Evolutionary conservation across 2,797 vertebrate species (phyloP).

Genomic region (Oceanodroma leucorhoa): DNA sequence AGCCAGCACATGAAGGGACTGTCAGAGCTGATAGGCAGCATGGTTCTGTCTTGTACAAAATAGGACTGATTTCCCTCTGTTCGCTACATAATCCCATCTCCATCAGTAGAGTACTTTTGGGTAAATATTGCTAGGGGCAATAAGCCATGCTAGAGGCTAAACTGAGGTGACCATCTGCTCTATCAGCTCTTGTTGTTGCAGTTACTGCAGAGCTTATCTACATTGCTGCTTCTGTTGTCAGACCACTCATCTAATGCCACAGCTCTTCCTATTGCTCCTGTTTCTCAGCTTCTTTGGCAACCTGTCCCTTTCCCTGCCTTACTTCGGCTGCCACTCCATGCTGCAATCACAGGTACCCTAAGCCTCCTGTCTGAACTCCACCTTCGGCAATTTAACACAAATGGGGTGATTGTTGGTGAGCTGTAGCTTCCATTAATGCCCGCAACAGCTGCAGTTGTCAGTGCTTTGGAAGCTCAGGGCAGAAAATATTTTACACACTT

Average conservation of each 20-base stretch:
- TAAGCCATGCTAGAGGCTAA: conserved; percentile 38
- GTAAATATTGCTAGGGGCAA: conserved; percentile 46
- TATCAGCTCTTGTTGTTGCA: not conserved
- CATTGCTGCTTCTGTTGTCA: conserved; percentile 1
- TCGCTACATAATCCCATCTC: conserved; percentile 1
- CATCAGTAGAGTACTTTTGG: conserved; percentile 31
- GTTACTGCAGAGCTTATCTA: conserved; percentile 9
- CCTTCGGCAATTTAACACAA: not conserved
- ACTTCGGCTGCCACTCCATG: not conserved
- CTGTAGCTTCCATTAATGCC: not conserved
- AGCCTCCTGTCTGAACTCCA: not conserved
- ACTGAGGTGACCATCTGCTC: conserved; percentile 61
- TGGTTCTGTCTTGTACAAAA: not conserved
- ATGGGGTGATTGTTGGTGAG: not conserved
- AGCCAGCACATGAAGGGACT: not conserved
- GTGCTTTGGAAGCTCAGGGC: not conserved
- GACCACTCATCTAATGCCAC: not conserved
- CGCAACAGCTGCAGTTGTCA: not conserved
- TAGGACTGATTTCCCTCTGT: not conserved
- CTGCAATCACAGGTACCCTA: not conserved
- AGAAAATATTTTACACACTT: not conserved
- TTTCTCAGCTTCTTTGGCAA: not conserved
- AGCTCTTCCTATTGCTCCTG: not conserved
- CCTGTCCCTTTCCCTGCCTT: not conserved
- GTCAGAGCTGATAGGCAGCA: not conserved